Conservation (phyloP, 2,113 vertebrate genomes). For the Cyprinodon tularosa region DNA sequence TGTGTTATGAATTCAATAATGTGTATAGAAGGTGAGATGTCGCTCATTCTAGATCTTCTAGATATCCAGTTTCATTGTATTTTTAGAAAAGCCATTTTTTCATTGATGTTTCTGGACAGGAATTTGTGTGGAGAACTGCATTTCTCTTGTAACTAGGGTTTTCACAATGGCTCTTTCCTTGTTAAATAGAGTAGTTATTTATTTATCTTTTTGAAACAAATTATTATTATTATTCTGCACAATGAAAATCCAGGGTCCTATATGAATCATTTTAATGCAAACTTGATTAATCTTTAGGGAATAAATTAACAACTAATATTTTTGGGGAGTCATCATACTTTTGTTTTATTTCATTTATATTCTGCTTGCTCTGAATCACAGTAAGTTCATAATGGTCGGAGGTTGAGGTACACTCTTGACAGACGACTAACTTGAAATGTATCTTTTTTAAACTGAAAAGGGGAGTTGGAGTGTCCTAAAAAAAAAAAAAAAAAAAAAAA, state of each 20-base stretch:
- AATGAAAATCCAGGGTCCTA: neutral
- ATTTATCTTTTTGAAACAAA: too few species aligned
- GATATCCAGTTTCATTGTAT: neutral
- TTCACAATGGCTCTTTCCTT: too few species aligned
- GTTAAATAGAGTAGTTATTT: too few species aligned
- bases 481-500: neutral
- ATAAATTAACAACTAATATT: neutral
- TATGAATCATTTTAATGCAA: neutral
- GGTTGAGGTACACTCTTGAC: neutral
- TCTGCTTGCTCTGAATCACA: neutral
- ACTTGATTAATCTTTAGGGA: neutral
- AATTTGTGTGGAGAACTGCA: neutral
- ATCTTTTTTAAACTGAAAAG: neutral
- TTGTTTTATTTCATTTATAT: neutral
- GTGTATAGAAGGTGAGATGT: too few species aligned
- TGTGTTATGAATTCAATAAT: too few species aligned
- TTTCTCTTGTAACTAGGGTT: too few species aligned
- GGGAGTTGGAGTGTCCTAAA: neutral
- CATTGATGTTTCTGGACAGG: neutral
- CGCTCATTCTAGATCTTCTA: neutral
- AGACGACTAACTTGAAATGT: neutral
- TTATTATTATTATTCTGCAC: neutral
- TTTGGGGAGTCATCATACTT: neutral
- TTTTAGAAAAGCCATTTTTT: neutral
- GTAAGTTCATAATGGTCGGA: neutral